Conservation (phyloP, 2,113 vertebrate species). For the Cyanoderma ruficeps region DNA sequence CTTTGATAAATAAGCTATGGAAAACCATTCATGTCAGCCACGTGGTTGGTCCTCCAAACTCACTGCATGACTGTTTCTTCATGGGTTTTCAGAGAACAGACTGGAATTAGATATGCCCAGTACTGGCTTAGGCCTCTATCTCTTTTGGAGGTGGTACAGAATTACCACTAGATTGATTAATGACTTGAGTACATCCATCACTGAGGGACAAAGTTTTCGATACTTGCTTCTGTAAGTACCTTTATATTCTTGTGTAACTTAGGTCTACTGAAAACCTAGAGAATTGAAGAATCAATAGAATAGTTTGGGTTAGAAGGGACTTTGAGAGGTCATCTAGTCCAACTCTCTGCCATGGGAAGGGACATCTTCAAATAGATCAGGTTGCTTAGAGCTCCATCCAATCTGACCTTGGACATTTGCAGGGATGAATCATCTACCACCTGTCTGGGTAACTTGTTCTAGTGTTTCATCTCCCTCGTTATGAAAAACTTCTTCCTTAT, state of each 20-base stretch:
- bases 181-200: rapidly evolving
- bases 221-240: not conserved
- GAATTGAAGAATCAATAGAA: not conserved
- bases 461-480: not conserved
- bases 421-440: not conserved
- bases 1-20: not conserved
- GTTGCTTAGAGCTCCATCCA: not conserved
- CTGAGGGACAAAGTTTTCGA: not conserved
- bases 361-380: not conserved
- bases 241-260: not conserved
- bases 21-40: not conserved
- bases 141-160: not conserved
- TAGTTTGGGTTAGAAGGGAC: not conserved
- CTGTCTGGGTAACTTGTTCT: not conserved
- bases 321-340: not conserved
- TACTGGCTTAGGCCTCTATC: not conserved
- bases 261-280: not conserved
- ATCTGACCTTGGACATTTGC: not conserved
- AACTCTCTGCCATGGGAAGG: not conserved
- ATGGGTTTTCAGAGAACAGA: not conserved
- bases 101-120: not conserved
- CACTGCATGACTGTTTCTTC: not conserved
- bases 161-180: not conserved
- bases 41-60: not conserved
- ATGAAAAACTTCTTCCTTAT: not conserved